A percentile compares a stretch with the other conserved stretches of the same genome.
Conservation (phyloP, 1,140 invertebrate genomes). For the Mizuhopecten yessoensis region DNA sequence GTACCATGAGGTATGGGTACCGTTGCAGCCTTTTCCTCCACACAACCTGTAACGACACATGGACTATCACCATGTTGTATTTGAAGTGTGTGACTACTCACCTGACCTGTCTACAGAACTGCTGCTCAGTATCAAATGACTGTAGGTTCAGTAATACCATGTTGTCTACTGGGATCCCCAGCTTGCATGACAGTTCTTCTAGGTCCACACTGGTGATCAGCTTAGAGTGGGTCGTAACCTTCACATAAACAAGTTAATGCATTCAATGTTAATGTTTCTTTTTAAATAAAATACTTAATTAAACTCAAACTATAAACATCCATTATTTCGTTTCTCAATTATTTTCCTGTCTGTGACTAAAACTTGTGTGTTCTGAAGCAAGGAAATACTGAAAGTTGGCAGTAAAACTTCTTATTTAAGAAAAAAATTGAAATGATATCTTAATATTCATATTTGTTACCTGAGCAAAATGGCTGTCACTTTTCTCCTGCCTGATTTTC, state of each 20-base stretch:
- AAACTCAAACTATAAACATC: neutral
- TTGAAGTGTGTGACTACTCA: neutral
- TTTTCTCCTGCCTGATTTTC: slow-evolving; percentile 52
- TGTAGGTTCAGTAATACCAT: slow-evolving; percentile 66
- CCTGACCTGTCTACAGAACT: slow-evolving; percentile 67
- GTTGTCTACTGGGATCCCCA: slow-evolving; percentile 48
- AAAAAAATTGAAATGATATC: too few species aligned
- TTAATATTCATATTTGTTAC: too few species aligned
- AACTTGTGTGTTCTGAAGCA: too few species aligned
- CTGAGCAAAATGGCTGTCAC: slow-evolving; percentile 56
- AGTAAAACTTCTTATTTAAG: too few species aligned
- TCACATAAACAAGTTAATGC: too few species aligned
- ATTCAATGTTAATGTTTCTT: too few species aligned
- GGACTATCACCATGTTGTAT: too few species aligned
- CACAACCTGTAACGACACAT: too few species aligned
- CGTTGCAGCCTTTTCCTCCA: too few species aligned
- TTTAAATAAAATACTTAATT: too few species aligned
- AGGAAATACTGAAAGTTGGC: too few species aligned
- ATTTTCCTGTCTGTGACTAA: neutral
- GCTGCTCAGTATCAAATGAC: slow-evolving; percentile 72
- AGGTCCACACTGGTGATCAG: slow-evolving; percentile 63
- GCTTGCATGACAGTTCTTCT: slow-evolving; percentile 47
- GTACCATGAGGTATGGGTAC: too few species aligned
- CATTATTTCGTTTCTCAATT: neutral
- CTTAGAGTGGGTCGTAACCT: slow-evolving; percentile 73